Evolutionary conservation across 2,888 invertebrate species (phyloP).

Genomic region (Lathronympha strigana): DNA sequence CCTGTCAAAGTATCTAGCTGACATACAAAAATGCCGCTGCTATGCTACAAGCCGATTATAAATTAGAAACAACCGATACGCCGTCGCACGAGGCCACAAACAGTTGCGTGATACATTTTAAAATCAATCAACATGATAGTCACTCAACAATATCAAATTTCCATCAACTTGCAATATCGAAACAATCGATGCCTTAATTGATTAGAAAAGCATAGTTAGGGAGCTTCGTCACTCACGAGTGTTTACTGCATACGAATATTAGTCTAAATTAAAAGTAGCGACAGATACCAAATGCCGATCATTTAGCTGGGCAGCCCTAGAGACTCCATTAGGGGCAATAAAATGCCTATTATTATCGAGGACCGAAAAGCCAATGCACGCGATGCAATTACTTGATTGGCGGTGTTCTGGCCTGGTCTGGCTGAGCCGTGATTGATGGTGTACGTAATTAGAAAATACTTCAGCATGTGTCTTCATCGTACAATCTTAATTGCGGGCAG

Average conservation of each 20-base stretch:
- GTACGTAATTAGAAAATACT: constrained; percentile 84
- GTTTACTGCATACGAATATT: constrained; percentile 71
- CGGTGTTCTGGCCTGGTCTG: constrained; percentile 77
- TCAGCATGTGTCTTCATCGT: constrained; percentile 82
- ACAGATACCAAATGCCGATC: constrained; percentile 70
- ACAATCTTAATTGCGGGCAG: constrained; percentile 81
- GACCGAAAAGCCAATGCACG: constrained; percentile 84
- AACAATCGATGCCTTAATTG: constrained; percentile 71
- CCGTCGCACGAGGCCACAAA: constrained; percentile 48
- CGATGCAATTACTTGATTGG: constrained; percentile 85
- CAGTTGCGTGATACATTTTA: constrained; percentile 64
- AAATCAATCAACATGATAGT: constrained; percentile 74
- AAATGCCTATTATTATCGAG: constrained; percentile 84
- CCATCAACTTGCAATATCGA: constrained; percentile 66
- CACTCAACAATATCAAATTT: constrained; percentile 72
- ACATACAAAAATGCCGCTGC: constrained; percentile 67
- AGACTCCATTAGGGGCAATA: constrained; percentile 84
- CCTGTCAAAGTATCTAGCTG: constrained; percentile 72
- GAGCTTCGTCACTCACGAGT: constrained; percentile 47
- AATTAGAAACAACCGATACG: constrained; percentile 54
- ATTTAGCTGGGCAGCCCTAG: constrained; percentile 78
- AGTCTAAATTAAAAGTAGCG: constrained; percentile 78
- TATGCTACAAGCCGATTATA: constrained; percentile 76
- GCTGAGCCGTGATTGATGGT: constrained; percentile 79
- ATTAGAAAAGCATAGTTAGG: constrained; percentile 70